phyloP scores from a whole-genome alignment of 1,140 invertebrate species.

The Sminthurinus signatus region DNA sequence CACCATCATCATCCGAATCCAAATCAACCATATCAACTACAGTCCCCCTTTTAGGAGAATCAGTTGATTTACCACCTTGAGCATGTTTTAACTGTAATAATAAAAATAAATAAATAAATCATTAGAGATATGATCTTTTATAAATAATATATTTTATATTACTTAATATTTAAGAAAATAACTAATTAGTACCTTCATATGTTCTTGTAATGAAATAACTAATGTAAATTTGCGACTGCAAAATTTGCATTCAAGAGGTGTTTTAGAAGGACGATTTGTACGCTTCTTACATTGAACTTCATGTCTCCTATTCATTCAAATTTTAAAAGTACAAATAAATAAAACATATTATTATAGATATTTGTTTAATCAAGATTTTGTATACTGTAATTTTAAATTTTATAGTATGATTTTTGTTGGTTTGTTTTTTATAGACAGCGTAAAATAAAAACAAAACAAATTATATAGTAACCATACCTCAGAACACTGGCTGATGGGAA shows the following conservation, averaged over 20 bases:
- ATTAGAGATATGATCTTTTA: background rate
- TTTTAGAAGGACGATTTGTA: no score
- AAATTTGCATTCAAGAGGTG: slow-evolving; percentile 3
- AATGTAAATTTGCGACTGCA: background rate
- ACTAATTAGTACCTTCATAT: slow-evolving; percentile 1
- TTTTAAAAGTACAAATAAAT: no score
- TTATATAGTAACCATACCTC: no score
- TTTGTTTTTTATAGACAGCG: no score
- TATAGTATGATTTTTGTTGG: no score
- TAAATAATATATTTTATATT: background rate
- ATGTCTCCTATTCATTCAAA: background rate
- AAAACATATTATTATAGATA: no score
- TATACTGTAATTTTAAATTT: no score
- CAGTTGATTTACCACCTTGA: background rate
- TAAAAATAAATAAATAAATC: background rate
- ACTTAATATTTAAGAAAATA: background rate
- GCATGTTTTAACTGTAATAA: slow-evolving; percentile 4
- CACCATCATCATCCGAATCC: slow-evolving; percentile 11
- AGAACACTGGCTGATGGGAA: background rate
- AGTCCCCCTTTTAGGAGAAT: no score
- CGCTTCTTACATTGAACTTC: background rate
- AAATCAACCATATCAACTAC: background rate
- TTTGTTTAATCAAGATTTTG: no score
- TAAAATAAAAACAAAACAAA: no score
- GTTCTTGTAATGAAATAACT: background rate